Base-by-base conservation (phyloP, 2,113 vertebrate genomes). In the Centropus bengalensis region DNA sequence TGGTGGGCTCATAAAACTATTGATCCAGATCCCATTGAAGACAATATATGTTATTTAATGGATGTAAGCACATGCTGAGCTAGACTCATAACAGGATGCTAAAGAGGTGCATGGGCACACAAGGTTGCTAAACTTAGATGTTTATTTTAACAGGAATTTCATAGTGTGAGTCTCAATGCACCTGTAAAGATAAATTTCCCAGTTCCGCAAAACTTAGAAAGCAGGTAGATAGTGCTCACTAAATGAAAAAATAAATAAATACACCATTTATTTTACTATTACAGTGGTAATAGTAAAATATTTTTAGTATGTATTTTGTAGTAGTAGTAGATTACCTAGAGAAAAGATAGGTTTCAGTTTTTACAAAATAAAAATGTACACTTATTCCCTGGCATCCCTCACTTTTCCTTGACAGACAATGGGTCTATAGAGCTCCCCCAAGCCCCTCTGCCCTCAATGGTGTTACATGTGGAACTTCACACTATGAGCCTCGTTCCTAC, bases 341-440 rank as follows among this genome's bases (percentile, higher is more conserved):
- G 32, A 33, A 81, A 64, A 51, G 70, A 26, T 19, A 77, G 11
- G 23, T 70, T 76, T 23, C 68, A 47, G 54, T 16, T 80, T 33
- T 27, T 26, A 47, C 10, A 42, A 23, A n/a, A 3, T 13, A 26
- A 33, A 33, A 76, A 58, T 0, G 1, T 8, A 14, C 20, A 45
- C 12, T 10, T 23, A 1, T 30, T 44, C 32, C n/a, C 54, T 44
- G 69, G 28, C n/a, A 27, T 8, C 49, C 17, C n/a, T 17, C 14
- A 9, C 4, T 55, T 40, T 42, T 22, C 58, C 64, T 14, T 3
- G 26, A 26, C n/a, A 76, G 38, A 33, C 7, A 15, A 28, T 2
- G 5, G 7, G 32, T 12, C 30, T 1, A 14, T 0, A 58, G 49
- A 56, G 42, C 28, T 66, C 7, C 42, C 44, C 27, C 5, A 3